phyloP scores from a whole-genome alignment of 2,888 invertebrate species.

The Hydroisotoma schaefferi region DNA sequence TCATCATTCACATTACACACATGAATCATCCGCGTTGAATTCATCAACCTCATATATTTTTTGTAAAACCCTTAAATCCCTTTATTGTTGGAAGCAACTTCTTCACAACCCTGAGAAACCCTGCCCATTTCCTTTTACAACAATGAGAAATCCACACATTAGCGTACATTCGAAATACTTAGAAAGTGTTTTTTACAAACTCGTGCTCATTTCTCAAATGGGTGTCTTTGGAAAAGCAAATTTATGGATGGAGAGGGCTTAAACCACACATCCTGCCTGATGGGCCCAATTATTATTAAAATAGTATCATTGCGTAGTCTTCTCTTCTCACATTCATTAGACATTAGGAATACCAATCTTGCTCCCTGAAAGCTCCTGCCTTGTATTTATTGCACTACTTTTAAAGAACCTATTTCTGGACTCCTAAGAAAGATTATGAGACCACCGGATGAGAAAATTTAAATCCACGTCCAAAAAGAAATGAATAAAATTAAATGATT shows the following conservation, averaged over 20 bases:
- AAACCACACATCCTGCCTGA: constrained; percentile 12
- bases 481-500: too few relatives aligned
- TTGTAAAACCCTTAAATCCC: too few relatives aligned
- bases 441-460: constrained; percentile 34
- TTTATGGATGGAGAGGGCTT: background rate
- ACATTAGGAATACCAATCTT: too few relatives aligned
- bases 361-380: too few relatives aligned
- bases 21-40: too few relatives aligned
- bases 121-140: too few relatives aligned
- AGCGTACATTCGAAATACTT: background rate
- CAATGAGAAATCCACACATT: background rate
- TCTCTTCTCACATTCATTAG: constrained; percentile 15
- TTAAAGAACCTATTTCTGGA: constrained; percentile 10
- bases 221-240: background rate
- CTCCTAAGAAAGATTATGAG: constrained; percentile 6
- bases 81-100: too few relatives aligned
- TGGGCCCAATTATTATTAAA: constrained; percentile 20
- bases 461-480: too few relatives aligned
- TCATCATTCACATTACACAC: too few relatives aligned
- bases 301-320: constrained; percentile 2
- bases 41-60: too few relatives aligned
- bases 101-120: too few relatives aligned
- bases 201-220: constrained; percentile 16
- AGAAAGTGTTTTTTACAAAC: constrained; percentile 1
- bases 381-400: background rate